Percentiles rank a stretch among this genome's conserved stretches.
phyloP scores from a whole-genome alignment of 2,113 vertebrate species.

The Sus scrofa region DNA sequence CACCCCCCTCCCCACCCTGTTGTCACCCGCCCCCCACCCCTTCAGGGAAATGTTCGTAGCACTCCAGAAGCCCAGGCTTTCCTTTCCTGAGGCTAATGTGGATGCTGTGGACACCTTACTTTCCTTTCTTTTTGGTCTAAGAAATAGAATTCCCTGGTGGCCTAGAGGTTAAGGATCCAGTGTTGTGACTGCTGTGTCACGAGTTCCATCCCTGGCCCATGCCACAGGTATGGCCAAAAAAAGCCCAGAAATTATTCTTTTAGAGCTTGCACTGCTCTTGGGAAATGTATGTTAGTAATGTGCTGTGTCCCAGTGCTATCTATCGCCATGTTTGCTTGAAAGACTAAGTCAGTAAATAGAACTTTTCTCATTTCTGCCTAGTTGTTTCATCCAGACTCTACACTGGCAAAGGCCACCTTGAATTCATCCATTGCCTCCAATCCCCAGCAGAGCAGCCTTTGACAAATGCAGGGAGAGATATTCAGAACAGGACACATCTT shows the following conservation, averaged over 20 bases:
- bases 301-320: neutral
- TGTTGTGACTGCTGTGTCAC: no score
- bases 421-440: neutral
- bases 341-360: neutral
- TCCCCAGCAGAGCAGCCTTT: neutral
- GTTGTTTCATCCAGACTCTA: neutral
- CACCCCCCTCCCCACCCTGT: no score
- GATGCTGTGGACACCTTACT: no score
- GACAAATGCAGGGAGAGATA: neutral
- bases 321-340: neutral
- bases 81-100: neutral
- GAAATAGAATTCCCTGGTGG: neutral
- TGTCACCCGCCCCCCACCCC: no score
- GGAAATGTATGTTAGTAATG: neutral
- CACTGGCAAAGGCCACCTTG: neutral
- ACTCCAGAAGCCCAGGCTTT: neutral
- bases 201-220: no score
- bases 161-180: neutral
- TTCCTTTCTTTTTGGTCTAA: neutral
- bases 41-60: no score
- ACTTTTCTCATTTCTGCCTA: neutral
- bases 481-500: neutral
- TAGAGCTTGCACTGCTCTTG: neutral
- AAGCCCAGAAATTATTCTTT: neutral
- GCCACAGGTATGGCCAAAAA: no score